Evolutionary conservation across 1,140 invertebrate genomes (phyloP).

Genomic region (Drosophila quadrilineata): DNA sequence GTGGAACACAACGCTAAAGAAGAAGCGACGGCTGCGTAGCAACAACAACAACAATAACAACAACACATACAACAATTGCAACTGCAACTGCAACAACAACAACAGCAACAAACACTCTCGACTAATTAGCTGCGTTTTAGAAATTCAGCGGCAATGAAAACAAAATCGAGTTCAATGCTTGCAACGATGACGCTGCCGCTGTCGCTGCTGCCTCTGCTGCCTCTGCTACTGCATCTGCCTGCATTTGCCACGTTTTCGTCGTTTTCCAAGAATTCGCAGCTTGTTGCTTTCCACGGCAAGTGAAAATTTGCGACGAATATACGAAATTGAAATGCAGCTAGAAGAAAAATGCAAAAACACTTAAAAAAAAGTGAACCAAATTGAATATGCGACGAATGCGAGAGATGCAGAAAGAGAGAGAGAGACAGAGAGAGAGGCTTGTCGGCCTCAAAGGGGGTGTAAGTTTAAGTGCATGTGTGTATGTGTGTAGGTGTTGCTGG

Average conservation of each 20-base stretch:
- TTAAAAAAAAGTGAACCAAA: too few relatives aligned
- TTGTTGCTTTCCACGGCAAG: constrained; percentile 27
- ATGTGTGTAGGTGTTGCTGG: neutral
- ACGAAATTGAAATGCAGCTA: constrained; percentile 62
- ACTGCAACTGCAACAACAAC: constrained; percentile 37
- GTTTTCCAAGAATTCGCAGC: constrained; percentile 67
- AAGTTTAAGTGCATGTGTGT: neutral
- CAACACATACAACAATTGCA: constrained; percentile 11
- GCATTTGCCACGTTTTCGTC: constrained; percentile 31
- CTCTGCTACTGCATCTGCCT: constrained; percentile 13
- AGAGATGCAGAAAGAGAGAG: constrained; percentile 9
- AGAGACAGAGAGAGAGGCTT: too few relatives aligned
- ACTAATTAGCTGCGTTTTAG: constrained; percentile 80
- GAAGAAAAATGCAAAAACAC: too few relatives aligned
- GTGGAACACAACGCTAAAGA: constrained; percentile 77
- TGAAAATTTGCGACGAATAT: constrained; percentile 46
- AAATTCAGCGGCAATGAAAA: constrained; percentile 79
- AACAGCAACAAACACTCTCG: constrained; percentile 69
- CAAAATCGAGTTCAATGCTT: constrained; percentile 80
- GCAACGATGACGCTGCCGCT: constrained; percentile 58
- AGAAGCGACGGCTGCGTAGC: constrained; percentile 57
- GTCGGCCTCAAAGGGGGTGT: too few relatives aligned
- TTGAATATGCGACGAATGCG: constrained; percentile 13
- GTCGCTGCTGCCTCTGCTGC: constrained; percentile 16
- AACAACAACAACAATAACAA: constrained; percentile 25